phyloP scores from a whole-genome alignment of 2,888 invertebrate species.

The Drosophila limbata region DNA sequence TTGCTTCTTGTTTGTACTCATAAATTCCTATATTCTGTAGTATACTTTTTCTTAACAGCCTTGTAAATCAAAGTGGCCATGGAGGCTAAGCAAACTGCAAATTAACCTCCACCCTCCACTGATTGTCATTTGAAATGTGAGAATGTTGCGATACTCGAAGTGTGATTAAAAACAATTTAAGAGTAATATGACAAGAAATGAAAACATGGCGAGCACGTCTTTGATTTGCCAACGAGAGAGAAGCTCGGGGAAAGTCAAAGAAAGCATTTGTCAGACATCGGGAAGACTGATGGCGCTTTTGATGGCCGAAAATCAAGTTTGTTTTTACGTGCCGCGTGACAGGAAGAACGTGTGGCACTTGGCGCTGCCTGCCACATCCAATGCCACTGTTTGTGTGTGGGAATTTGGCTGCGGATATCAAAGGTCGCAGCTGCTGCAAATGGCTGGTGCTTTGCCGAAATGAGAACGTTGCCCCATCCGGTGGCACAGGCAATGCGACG shows the following conservation, averaged over 20 bases:
- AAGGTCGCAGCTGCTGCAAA: conserved; percentile 81
- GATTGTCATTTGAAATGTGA: conserved; percentile 15
- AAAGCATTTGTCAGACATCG: conserved; percentile 74
- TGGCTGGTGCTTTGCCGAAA: conserved; percentile 79
- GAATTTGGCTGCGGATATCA: conserved; percentile 68
- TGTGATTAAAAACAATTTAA: conserved; percentile 79
- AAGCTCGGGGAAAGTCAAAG: conserved; percentile 62
- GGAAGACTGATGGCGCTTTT: conserved; percentile 78
- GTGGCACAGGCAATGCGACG: too few relatives aligned
- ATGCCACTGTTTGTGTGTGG: conserved; percentile 37
- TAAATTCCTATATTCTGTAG: background rate
- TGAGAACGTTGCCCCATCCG: conserved; percentile 46
- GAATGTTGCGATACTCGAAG: conserved; percentile 18
- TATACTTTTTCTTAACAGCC: background rate
- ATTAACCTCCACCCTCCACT: background rate
- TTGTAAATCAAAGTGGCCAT: background rate
- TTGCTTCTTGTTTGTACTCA: background rate
- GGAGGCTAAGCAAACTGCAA: background rate
- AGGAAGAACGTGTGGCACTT: conserved; percentile 44
- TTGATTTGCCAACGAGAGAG: conserved; percentile 31
- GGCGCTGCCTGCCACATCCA: conserved; percentile 7
- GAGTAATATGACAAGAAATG: conserved; percentile 58
- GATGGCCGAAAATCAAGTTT: conserved; percentile 81
- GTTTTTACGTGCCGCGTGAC: conserved; percentile 75
- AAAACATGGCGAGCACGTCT: conserved; percentile 64